Conservation (phyloP, 92 coral and sea anemone genomes). For the Paragorgia papillata region DNA sequence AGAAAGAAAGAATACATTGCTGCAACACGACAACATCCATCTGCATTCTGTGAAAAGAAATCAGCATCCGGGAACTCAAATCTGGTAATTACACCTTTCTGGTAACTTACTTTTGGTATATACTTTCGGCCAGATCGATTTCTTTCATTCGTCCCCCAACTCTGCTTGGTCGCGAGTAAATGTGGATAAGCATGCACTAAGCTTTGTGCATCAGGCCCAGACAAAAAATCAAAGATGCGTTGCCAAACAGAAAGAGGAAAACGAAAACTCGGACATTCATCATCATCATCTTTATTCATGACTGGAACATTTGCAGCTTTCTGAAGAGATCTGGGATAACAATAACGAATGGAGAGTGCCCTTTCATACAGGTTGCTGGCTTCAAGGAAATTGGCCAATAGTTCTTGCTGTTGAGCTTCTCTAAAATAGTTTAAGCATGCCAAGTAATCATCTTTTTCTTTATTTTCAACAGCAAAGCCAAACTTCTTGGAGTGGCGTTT, state of each 20-base stretch:
- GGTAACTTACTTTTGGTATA: constrained; percentile 11
- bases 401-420: constrained; percentile 34
- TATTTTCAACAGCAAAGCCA: constrained; percentile 23
- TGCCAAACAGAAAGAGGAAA: constrained; percentile 24
- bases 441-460: constrained; percentile 27
- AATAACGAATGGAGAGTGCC: constrained; percentile 41
- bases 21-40: constrained; percentile 34
- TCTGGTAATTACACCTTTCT: constrained; percentile 12
- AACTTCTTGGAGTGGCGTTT: constrained; percentile 22
- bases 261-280: neutral
- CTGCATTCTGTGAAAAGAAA: neutral
- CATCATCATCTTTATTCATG: neutral
- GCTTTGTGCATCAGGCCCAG: constrained; percentile 27
- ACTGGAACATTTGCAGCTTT: neutral
- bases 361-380: constrained; percentile 40
- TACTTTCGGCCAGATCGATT: neutral
- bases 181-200: constrained; percentile 28
- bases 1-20: constrained; percentile 40
- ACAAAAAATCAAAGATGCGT: constrained; percentile 8
- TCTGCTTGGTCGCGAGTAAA: neutral
- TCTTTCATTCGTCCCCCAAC: neutral
- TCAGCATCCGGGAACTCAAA: constrained; percentile 41
- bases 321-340: constrained; percentile 1
- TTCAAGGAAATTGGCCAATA: neutral
- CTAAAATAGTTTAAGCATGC: constrained; percentile 26